Base-by-base conservation (phyloP, 2,113 vertebrate genomes). In the Chunga burmeisteri region DNA sequence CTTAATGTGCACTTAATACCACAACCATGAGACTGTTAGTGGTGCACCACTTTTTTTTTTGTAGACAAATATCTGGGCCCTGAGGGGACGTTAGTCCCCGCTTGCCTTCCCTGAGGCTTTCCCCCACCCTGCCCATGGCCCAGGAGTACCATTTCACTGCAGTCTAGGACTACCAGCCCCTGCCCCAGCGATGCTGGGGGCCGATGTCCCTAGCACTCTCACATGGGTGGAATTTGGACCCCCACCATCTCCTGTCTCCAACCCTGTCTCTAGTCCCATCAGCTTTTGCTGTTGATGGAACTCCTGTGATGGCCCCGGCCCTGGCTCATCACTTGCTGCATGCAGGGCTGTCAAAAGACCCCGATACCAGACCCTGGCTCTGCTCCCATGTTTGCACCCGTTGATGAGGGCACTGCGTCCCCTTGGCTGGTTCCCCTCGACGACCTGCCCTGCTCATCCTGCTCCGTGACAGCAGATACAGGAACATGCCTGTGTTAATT, bases 261-360 rank as follows among this genome's bases (percentile, higher is more conserved):
- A 13, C 22, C 7, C 16, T 34, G 34, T 21, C 73, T 44, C 50
- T 67, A 55, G 5, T 59, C 18, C 38, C 21, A 52, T 10, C 56
- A 44, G 25, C 32, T 72, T 61, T 34, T 77, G 32, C 32, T 47
- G 38, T 42, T 36, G 40, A 13, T 3, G 1, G 32, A 26, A 63
- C 23, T 52, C 34, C 44, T 13, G 10, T 16, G 50, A 61, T 5
- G 13, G 85, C 11, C 25, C 27, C 30, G 46, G 66, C 30, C 13
- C 38, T 55, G 32, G 40, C 13, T 84, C 46, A 61, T 32, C 46
- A 4, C 26, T 50, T 55, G 32, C 21, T 26, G 9, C 3, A 4
- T 3, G 22, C 11, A 17, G 7, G 5, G 52, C 65, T 67, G 42
- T n/a, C 0, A 0, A 19, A 0, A 16, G 81, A 81, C 15, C 16